Percentiles rank a stretch among this genome's conserved stretches.
These are phyloP conservation scores for Perizoma affinitatum DNA, from an alignment of 2,888 invertebrate genomes.

Conservation along the genomic window DNA sequence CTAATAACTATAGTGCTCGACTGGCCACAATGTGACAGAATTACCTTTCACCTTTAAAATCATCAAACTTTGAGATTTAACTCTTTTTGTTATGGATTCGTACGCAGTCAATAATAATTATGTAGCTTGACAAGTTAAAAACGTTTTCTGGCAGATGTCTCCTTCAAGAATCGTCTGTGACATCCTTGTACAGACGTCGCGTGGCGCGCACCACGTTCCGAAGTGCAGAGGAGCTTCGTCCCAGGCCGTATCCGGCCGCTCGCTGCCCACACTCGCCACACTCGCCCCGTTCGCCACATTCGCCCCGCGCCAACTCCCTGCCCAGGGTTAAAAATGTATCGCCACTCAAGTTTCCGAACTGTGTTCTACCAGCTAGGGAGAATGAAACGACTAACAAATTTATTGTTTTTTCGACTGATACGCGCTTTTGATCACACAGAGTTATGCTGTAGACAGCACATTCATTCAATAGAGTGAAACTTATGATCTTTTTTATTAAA, in stretches of 20 bases:
- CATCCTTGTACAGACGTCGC: conserved; percentile 66
- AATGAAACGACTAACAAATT: background rate
- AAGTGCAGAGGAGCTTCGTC: conserved; percentile 71
- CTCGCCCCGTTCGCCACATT: conserved; percentile 43
- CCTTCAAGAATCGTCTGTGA: conserved; percentile 67
- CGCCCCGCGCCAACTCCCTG: conserved; percentile 63
- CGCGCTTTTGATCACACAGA: conserved; percentile 4
- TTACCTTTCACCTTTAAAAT: too few relatives aligned
- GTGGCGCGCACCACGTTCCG: conserved; percentile 63
- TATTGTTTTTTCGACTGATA: background rate
- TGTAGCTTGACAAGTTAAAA: too few relatives aligned
- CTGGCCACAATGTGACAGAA: too few relatives aligned
- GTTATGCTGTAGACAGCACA: background rate
- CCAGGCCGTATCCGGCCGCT: conserved; percentile 60
- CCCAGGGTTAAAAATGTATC: conserved; percentile 57
- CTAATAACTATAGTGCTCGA: too few relatives aligned
- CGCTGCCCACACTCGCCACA: conserved; percentile 47
- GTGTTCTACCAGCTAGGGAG: conserved; percentile 32
- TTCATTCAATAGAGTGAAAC: background rate
- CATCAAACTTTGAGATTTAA: too few relatives aligned
- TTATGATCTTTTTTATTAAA: too few relatives aligned
- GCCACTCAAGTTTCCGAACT: conserved; percentile 61
- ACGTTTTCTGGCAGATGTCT: conserved; percentile 57
- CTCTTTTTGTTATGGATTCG: too few relatives aligned
- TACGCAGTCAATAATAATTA: too few relatives aligned